phyloP scores from a whole-genome alignment of 2,797 vertebrate genomes.

The Austrolebias charrua region DNA sequence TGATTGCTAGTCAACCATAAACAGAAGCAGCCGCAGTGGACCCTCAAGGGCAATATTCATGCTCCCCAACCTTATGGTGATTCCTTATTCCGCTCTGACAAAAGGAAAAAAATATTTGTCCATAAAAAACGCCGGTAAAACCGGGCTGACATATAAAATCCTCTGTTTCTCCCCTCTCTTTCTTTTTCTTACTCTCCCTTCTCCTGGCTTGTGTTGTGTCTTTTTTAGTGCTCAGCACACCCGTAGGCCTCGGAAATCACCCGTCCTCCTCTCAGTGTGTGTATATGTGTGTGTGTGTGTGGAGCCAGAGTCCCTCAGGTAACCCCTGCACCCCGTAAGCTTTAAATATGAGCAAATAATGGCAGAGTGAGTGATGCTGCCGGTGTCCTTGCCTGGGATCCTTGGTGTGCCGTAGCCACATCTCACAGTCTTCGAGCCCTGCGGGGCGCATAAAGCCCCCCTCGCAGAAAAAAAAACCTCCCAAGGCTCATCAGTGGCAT shows the following conservation, averaged over 20 bases:
- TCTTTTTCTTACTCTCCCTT: conserved; percentile 20
- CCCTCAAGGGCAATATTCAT: conserved; percentile 77
- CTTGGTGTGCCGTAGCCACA: conserved; percentile 74
- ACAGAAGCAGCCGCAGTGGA: conserved; percentile 69
- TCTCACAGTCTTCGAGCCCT: conserved; percentile 67
- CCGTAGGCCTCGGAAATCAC: conserved; percentile 77
- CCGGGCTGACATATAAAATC: conserved; percentile 72
- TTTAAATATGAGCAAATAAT: conserved; percentile 80
- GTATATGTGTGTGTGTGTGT: conserved; percentile 54
- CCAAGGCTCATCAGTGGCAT: conserved; percentile 67
- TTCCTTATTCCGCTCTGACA: conserved; percentile 76
- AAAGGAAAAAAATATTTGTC: conserved; percentile 74
- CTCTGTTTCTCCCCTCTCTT: conserved; percentile 60
- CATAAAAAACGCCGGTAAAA: conserved; percentile 75
- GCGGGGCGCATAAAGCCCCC: conserved; percentile 70
- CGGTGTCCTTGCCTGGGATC: conserved; percentile 78
- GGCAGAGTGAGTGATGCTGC: conserved; percentile 75
- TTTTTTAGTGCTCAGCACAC: conserved; percentile 70
- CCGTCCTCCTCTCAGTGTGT: conserved; percentile 37
- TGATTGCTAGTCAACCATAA: conserved; percentile 80
- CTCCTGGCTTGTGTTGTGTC: conserved; percentile 28
- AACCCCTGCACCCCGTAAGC: conserved; percentile 55
- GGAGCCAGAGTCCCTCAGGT: conserved; percentile 68
- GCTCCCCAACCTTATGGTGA: conserved; percentile 76
- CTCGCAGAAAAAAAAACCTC: conserved; percentile 65